Percentiles rank a stretch among this genome's conserved stretches.
Evolutionary conservation across 2,888 invertebrate genomes (phyloP).

Genomic region (Hylaea fasciaria): DNA sequence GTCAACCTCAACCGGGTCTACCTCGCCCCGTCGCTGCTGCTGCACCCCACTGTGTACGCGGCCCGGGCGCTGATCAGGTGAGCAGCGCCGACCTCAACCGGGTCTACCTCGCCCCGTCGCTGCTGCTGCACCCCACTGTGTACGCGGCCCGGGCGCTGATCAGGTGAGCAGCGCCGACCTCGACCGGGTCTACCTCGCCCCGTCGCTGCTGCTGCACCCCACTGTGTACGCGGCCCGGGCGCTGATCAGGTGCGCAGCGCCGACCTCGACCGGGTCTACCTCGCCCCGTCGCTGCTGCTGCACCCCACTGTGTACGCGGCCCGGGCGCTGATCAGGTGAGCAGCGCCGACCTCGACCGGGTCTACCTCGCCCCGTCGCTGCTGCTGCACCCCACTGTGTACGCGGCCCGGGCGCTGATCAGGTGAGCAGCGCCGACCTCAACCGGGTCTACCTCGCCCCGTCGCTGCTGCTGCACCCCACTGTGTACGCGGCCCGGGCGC

Average conservation of each 20-base stretch:
- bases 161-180: constrained; percentile 95
- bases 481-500: constrained; percentile 93
- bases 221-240: constrained; percentile 94
- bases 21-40: constrained; percentile 88
- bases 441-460: constrained; percentile 93
- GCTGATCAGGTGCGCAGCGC: too few relatives aligned
- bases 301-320: constrained; percentile 96
- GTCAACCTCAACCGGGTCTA: constrained; percentile 95
- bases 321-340: too few relatives aligned
- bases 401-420: constrained; percentile 93
- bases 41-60: constrained; percentile 94
- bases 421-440: constrained; percentile 95
- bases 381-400: constrained; percentile 92
- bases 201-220: constrained; percentile 90
- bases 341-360: constrained; percentile 94
- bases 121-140: constrained; percentile 91
- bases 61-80: too few relatives aligned
- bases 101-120: constrained; percentile 92
- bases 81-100: constrained; percentile 95
- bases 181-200: constrained; percentile 94
- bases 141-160: constrained; percentile 94
- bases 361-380: constrained; percentile 92
- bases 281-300: constrained; percentile 88
- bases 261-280: constrained; percentile 94
- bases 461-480: constrained; percentile 90